Conservation (phyloP, 2,113 vertebrate species). For the Xenopus laevis region DNA sequence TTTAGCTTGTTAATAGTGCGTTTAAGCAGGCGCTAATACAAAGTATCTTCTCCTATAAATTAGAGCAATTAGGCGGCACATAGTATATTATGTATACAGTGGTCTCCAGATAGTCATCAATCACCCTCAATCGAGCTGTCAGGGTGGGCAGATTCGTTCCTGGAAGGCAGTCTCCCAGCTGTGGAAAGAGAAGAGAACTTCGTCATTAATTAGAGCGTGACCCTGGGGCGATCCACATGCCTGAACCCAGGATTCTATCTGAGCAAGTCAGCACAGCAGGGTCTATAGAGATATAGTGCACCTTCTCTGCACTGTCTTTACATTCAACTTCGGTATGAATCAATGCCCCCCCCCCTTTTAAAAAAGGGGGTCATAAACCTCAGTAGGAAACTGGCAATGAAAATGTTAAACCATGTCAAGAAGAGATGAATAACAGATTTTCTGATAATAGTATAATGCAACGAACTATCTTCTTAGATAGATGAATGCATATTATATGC, state of each 20-base stretch:
- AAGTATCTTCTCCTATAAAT: constrained; percentile 89
- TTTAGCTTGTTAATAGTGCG: constrained; percentile 55
- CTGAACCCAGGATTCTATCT: constrained; percentile 89
- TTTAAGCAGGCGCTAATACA: constrained; percentile 71
- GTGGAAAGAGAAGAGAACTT: constrained; percentile 88
- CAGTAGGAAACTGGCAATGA: no score
- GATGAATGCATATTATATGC: no score
- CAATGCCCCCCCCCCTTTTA: no score
- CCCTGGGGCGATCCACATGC: constrained; percentile 94
- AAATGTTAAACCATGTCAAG: no score
- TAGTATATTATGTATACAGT: constrained; percentile 92
- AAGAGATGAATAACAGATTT: no score
- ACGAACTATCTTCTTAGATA: no score
- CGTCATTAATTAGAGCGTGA: constrained; percentile 99
- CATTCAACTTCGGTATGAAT: no score
- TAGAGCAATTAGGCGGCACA: constrained; percentile 96
- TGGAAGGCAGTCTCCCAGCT: constrained; percentile 95
- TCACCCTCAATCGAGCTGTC: constrained; percentile 99
- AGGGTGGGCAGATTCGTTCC: constrained; percentile 82
- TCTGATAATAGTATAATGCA: no score
- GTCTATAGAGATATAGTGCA: constrained; percentile 21
- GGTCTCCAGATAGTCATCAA: constrained; percentile 99
- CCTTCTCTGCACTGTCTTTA: constrained; percentile 14
- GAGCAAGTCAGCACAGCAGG: constrained; percentile 81
- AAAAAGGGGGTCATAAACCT: no score